phyloP scores from a whole-genome alignment of 2,113 vertebrate species.

The Dasyprocta punctata region DNA sequence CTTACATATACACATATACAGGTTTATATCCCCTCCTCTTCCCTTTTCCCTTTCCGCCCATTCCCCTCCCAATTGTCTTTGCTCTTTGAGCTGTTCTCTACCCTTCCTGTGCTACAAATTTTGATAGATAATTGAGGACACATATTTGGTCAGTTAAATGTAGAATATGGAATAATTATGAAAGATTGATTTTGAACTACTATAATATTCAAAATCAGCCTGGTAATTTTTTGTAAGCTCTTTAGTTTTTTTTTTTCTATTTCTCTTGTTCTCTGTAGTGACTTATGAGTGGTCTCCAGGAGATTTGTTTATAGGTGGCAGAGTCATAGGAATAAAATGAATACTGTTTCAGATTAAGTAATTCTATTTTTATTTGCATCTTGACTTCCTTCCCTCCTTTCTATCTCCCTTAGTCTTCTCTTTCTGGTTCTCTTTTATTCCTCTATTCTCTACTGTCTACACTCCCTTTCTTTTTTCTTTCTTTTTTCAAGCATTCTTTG shows the following conservation, averaged over 20 bases:
- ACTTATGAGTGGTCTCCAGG: no score
- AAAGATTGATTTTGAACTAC: background rate
- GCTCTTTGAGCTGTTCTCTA: no score
- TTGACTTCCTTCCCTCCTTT: background rate
- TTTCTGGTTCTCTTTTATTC: background rate
- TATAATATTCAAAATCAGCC: background rate
- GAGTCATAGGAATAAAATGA: background rate
- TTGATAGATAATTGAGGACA: background rate
- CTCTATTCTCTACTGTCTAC: background rate
- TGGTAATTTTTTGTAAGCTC: background rate
- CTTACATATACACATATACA: no score
- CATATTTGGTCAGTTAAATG: background rate
- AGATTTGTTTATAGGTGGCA: background rate
- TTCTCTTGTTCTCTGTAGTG: slow-evolving; percentile 30
- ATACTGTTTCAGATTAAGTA: background rate
- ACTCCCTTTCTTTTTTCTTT: background rate
- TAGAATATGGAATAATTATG: background rate
- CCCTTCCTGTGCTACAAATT: background rate
- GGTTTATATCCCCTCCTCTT: no score
- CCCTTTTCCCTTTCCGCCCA: no score
- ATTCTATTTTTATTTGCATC: background rate
- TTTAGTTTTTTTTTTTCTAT: background rate
- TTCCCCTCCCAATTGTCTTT: no score
- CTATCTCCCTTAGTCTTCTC: rapidly evolving
- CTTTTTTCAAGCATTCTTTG: background rate